phyloP scores from a whole-genome alignment of 1,140 invertebrate genomes.

The Rhyacophila brunnea region DNA sequence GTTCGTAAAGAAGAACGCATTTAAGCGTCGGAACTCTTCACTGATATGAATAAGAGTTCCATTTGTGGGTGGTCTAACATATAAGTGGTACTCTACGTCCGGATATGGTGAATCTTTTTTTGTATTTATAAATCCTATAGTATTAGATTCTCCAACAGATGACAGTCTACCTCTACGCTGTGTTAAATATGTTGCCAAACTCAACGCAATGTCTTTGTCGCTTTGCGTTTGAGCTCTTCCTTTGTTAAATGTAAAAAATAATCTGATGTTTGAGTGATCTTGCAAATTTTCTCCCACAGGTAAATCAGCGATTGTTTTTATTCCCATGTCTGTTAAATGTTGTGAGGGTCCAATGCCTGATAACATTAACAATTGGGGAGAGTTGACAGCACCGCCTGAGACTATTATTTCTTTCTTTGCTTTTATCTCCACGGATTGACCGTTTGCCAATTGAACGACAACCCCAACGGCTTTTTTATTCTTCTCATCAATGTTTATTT shows the following conservation, averaged over 20 bases:
- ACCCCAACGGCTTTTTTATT: constrained; percentile 59
- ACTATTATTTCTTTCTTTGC: constrained; percentile 64
- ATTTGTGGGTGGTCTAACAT: constrained; percentile 34
- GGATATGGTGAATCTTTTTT: constrained; percentile 37
- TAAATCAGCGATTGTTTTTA: constrained; percentile 57
- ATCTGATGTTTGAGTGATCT: constrained; percentile 58
- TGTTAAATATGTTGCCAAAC: neutral
- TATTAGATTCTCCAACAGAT: constrained; percentile 42
- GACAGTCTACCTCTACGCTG: constrained; percentile 36
- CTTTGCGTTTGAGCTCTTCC: neutral
- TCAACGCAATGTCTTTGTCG: neutral
- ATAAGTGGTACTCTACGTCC: constrained; percentile 44
- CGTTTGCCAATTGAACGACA: constrained; percentile 52
- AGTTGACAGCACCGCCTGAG: constrained; percentile 59
- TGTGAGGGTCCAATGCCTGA: constrained; percentile 70
- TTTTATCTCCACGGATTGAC: constrained; percentile 44
- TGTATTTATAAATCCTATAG: constrained; percentile 42
- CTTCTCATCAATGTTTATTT: constrained; percentile 64
- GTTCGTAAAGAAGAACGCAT: constrained; percentile 35
- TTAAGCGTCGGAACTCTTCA: constrained; percentile 32
- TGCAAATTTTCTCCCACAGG: constrained; percentile 64
- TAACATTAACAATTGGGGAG: constrained; percentile 67
- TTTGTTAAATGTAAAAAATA: constrained; percentile 4
- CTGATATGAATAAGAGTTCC: neutral
- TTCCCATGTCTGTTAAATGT: constrained; percentile 61